These are phyloP conservation scores for Scytalopus superciliaris DNA, from an alignment of 2,113 vertebrate species.

Conservation along the genomic window DNA sequence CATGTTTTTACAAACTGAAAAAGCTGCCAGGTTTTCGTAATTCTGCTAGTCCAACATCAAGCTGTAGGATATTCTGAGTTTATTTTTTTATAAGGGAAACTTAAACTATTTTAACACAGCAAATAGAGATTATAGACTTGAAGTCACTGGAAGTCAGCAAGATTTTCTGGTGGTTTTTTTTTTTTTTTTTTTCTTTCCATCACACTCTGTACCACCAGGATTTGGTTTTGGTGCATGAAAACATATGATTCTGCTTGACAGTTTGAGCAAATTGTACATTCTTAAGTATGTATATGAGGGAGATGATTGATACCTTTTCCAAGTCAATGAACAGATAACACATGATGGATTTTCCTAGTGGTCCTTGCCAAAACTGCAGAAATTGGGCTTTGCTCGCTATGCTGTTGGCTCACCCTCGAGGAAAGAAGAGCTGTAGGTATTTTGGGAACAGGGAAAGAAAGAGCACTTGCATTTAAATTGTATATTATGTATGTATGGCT, in stretches of 20 bases:
- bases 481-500: not conserved
- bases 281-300: not conserved
- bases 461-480: conserved; percentile 25
- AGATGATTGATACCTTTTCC: conserved; percentile 5
- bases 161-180: too few species aligned
- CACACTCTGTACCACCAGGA: not conserved
- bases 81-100: not conserved
- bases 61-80: not conserved
- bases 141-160: not conserved
- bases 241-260: not conserved
- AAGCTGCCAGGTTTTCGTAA: not conserved
- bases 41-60: not conserved
- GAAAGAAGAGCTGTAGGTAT: not conserved
- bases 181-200: not conserved
- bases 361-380: not conserved
- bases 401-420: not conserved
- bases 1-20: not conserved
- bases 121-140: not conserved
- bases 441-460: not conserved
- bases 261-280: conserved; percentile 6
- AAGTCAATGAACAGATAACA: conserved; percentile 20
- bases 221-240: not conserved
- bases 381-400: not conserved
- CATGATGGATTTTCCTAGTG: not conserved
- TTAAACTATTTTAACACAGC: not conserved